Conservation (phyloP, 2,113 vertebrate species). For the Aptenodytes patagonicus region DNA sequence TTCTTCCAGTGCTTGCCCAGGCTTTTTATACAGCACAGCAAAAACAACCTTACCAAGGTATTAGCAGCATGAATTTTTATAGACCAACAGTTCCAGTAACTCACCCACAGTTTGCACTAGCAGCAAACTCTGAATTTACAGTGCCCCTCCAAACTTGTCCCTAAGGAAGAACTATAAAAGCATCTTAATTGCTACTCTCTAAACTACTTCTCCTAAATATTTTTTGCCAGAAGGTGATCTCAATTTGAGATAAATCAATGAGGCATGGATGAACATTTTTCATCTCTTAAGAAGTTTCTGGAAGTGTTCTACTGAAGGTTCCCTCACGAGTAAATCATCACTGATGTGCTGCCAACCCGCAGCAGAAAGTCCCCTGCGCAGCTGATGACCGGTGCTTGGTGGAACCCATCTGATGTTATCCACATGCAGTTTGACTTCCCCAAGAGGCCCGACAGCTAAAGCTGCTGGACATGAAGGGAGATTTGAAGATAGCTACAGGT, state of each 20-base stretch:
- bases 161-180: not conserved
- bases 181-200: not conserved
- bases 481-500: not conserved
- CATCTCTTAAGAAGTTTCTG: not conserved
- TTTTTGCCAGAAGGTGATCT: not conserved
- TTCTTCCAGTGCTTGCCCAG: not conserved
- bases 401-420: not conserved
- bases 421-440: rapidly evolving
- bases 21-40: not conserved
- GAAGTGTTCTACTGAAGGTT: not conserved
- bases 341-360: rapidly evolving
- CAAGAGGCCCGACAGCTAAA: not conserved
- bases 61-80: not conserved
- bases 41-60: not conserved
- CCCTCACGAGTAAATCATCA: not conserved
- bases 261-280: not conserved
- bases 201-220: not conserved
- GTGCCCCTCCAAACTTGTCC: not conserved
- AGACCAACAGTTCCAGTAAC: not conserved
- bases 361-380: not conserved
- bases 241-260: not conserved
- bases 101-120: not conserved
- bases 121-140: not conserved
- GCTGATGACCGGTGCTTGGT: rapidly evolving
- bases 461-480: not conserved